phyloP scores from a whole-genome alignment of 2,113 vertebrate species.

The Lagopus muta region DNA sequence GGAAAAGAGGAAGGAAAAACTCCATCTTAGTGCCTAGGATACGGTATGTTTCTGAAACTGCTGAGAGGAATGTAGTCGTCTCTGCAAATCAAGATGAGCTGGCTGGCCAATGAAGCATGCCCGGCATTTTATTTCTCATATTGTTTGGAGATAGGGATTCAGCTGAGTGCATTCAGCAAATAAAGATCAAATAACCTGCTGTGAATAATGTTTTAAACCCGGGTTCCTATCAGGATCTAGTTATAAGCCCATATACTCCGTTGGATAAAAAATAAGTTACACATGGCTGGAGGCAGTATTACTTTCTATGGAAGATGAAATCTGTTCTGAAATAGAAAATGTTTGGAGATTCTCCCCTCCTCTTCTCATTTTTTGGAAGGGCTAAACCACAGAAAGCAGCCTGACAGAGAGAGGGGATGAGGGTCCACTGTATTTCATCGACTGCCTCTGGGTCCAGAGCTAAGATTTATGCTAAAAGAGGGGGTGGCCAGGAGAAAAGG shows the following conservation, averaged over 20 bases:
- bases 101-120: conserved; percentile 76
- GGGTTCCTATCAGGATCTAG: conserved; percentile 79
- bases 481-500: not conserved
- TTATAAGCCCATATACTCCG: conserved; percentile 80
- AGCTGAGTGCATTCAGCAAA: conserved; percentile 82
- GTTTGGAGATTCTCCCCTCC: conserved; percentile 24
- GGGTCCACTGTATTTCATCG: not conserved
- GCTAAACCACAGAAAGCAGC: conserved; percentile 42
- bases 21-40: conserved; percentile 23
- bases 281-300: conserved; percentile 72
- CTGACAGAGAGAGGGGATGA: not conserved
- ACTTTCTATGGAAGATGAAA: conserved; percentile 76
- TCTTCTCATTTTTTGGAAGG: conserved; percentile 43
- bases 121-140: conserved; percentile 78
- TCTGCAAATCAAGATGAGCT: conserved; percentile 76
- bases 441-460: not conserved
- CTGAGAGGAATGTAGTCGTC: conserved; percentile 70
- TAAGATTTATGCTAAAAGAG: not conserved
- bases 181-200: conserved; percentile 82
- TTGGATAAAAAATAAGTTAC: conserved; percentile 80
- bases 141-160: conserved; percentile 81
- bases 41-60: conserved; percentile 30
- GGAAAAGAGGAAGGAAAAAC: conserved; percentile 5
- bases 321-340: conserved; percentile 75
- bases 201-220: conserved; percentile 84